Evolutionary conservation across 2,113 vertebrate species (phyloP).

Genomic region (Saccopteryx bilineata): DNA sequence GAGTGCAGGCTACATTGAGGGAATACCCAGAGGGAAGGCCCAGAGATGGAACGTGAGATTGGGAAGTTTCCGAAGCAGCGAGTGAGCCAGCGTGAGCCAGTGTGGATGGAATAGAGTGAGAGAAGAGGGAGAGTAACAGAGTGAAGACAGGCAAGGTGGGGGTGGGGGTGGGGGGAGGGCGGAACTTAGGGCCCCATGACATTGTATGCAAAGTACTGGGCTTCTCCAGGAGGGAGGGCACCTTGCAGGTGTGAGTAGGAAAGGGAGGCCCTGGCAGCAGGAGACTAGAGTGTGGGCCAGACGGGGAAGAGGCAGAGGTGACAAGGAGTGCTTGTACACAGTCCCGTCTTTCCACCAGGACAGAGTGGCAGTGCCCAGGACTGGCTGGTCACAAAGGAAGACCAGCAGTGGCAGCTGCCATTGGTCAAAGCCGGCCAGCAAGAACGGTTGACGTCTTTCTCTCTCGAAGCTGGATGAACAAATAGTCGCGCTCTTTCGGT

Average conservation of each 20-base stretch:
- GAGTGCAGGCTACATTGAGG: background rate
- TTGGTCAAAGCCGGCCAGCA: background rate
- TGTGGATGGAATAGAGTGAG: background rate
- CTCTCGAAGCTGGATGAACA: background rate
- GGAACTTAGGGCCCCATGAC: background rate
- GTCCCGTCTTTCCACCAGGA: background rate
- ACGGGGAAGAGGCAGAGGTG: background rate
- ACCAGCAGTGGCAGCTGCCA: background rate
- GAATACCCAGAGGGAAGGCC: background rate
- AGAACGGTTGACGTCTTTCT: background rate
- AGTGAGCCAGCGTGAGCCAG: background rate
- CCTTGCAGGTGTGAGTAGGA: background rate
- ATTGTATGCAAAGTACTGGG: too few relatives aligned
- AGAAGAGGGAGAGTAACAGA: background rate
- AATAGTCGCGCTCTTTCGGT: background rate
- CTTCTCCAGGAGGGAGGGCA: background rate
- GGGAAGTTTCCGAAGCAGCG: constrained; percentile 13
- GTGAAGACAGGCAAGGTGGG: background rate
- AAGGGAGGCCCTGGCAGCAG: background rate
- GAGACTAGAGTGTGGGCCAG: background rate
- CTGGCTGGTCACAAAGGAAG: background rate
- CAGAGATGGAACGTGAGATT: background rate
- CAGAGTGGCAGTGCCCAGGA: background rate
- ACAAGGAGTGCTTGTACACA: too few relatives aligned
- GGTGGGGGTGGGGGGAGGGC: background rate